phyloP scores from a whole-genome alignment of 2,797 vertebrate genomes.

The Aotus griseimembra region DNA sequence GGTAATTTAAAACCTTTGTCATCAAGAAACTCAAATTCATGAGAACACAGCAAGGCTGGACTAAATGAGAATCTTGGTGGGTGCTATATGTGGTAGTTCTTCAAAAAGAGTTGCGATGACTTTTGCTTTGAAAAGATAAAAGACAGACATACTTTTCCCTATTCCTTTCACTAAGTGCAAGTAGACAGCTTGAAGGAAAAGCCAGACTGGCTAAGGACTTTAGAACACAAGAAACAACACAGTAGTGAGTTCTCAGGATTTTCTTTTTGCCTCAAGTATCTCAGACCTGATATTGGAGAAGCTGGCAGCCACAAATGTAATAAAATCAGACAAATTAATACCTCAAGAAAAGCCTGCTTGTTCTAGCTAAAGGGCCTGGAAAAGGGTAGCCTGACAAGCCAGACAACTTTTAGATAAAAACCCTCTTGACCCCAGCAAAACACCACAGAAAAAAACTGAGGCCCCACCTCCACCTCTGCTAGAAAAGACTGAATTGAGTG shows the following conservation, averaged over 20 bases:
- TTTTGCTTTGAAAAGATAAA: not conserved
- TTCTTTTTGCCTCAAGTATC: not conserved
- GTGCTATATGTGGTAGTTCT: not conserved
- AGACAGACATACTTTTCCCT: not conserved
- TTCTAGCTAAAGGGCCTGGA: not conserved
- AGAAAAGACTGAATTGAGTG: not conserved
- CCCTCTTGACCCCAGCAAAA: not conserved
- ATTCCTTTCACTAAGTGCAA: not conserved
- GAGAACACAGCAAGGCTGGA: not conserved
- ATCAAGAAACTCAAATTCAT: not conserved
- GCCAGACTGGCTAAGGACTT: not conserved
- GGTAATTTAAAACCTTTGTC: not conserved
- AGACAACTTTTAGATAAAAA: not conserved
- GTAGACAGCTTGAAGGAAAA: not conserved
- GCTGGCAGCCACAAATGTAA: not conserved
- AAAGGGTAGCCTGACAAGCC: not conserved
- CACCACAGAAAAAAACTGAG: not conserved
- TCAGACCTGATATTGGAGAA: not conserved
- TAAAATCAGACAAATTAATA: not conserved
- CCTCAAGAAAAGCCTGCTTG: not conserved
- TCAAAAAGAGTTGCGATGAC: not conserved
- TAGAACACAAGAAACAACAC: not conserved
- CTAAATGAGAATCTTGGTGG: not conserved
- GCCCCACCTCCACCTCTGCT: not conserved
- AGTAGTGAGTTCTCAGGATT: not conserved